A percentile compares a stretch with the other conserved stretches of the same genome.
phyloP scores from a whole-genome alignment of 2,888 invertebrate species.

The Drosophila histrio region DNA sequence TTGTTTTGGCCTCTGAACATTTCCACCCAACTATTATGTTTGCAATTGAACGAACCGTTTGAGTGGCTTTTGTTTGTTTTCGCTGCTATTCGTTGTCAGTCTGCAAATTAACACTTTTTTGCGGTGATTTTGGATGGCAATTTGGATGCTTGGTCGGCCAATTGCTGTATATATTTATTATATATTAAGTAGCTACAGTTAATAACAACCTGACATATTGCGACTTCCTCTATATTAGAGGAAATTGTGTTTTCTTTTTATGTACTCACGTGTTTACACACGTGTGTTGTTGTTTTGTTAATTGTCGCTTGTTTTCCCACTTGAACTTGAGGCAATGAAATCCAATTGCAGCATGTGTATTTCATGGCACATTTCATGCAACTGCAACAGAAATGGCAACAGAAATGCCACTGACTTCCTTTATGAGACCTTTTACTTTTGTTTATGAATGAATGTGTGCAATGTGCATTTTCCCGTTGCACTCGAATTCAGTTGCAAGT shows the following conservation, averaged over 20 bases:
- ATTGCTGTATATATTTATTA: slow-evolving; percentile 21
- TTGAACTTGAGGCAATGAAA: slow-evolving; percentile 57
- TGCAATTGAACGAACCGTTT: slow-evolving; percentile 43
- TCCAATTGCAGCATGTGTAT: slow-evolving; percentile 11
- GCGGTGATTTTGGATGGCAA: slow-evolving; percentile 18
- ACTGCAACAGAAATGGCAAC: slow-evolving; percentile 11
- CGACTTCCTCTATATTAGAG: slow-evolving; percentile 24
- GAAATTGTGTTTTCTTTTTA: slow-evolving; percentile 16
- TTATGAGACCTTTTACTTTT: slow-evolving; percentile 55
- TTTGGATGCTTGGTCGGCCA: slow-evolving; percentile 24
- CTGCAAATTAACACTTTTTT: slow-evolving; percentile 64
- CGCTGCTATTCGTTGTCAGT: slow-evolving; percentile 10
- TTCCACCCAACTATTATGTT: slow-evolving; percentile 25
- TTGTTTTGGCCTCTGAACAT: slow-evolving; percentile 24
- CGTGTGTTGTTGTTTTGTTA: slow-evolving; percentile 1
- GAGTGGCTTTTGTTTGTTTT: slow-evolving; percentile 28
- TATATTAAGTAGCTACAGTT: slow-evolving; percentile 1
- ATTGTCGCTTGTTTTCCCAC: slow-evolving; percentile 1
- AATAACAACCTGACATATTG: slow-evolving; percentile 18
- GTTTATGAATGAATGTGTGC: slow-evolving; percentile 66
- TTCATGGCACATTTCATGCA: slow-evolving; percentile 39
- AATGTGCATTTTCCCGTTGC: slow-evolving; percentile 43
- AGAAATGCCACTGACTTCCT: slow-evolving; percentile 51
- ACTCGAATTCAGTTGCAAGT: slow-evolving; percentile 28
- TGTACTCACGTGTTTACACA: neutral